Percentiles rank a stretch among this genome's conserved stretches.
Conservation (phyloP, 2,797 vertebrate genomes). For the Oryzias dopingdopingensis region DNA sequence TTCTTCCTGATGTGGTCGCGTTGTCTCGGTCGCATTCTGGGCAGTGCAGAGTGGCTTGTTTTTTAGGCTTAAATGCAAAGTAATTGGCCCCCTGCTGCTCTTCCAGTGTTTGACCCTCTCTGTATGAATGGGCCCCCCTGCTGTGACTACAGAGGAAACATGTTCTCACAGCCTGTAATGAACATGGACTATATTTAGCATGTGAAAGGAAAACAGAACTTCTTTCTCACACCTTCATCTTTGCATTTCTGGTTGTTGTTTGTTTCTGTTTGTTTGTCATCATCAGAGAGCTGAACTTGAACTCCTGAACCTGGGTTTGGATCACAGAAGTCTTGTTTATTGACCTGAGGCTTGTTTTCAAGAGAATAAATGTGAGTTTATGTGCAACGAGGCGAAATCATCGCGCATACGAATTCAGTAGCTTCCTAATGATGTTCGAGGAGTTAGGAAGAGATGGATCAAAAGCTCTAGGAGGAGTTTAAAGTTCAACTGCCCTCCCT, state of each 20-base stretch:
- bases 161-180: background rate
- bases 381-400: too few relatives aligned
- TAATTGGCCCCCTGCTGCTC: conserved; percentile 24
- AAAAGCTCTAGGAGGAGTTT: too few relatives aligned
- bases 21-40: background rate
- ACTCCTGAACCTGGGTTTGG: too few relatives aligned
- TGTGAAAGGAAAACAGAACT: background rate
- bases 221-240: background rate
- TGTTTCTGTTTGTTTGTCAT: background rate
- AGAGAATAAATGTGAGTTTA: too few relatives aligned
- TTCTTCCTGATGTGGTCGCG: background rate
- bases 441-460: too few relatives aligned
- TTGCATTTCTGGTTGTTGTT: background rate
- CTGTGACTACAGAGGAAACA: conserved; percentile 13
- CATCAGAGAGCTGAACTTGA: too few relatives aligned
- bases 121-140: conserved; percentile 2
- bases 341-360: too few relatives aligned
- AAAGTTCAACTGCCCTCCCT: too few relatives aligned
- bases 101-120: background rate
- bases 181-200: background rate
- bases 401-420: too few relatives aligned
- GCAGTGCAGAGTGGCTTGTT: background rate
- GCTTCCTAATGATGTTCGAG: too few relatives aligned
- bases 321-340: too few relatives aligned
- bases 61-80: background rate